These are phyloP conservation scores for Poeciliopsis turrubarensis DNA, from an alignment of 2,113 vertebrate genomes.

Conservation along the genomic window DNA sequence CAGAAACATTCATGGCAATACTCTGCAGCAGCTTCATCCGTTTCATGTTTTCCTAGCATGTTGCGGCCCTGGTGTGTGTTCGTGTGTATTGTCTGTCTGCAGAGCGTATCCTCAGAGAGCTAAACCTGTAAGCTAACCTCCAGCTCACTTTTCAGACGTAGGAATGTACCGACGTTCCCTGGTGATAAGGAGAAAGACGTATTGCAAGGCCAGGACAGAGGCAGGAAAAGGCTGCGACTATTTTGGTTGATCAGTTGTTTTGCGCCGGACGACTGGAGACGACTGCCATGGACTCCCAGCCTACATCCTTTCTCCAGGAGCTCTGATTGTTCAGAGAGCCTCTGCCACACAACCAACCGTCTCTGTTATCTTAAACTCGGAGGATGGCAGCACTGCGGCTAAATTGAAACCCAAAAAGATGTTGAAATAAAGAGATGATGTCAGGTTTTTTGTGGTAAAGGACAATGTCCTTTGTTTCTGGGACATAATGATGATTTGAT, in stretches of 20 bases:
- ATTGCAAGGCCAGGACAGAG: conserved; percentile 55
- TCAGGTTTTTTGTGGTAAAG: conserved; percentile 36
- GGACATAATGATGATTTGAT: conserved; percentile 38
- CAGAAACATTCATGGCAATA: no score
- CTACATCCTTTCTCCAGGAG: conserved; percentile 39
- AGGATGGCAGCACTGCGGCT: conserved; percentile 38
- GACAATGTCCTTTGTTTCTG: conserved; percentile 59
- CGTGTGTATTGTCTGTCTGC: no score
- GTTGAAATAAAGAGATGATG: conserved; percentile 58
- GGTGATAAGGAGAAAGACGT: conserved; percentile 63
- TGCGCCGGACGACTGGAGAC: conserved; percentile 55
- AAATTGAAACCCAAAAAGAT: conserved; percentile 32
- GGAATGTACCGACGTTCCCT: conserved; percentile 57
- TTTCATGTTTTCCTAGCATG: no score
- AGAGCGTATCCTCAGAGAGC: neutral
- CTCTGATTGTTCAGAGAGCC: conserved; percentile 49
- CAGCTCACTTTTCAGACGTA: conserved; percentile 21
- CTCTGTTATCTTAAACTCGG: conserved; percentile 56
- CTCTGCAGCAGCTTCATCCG: no score
- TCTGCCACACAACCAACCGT: conserved; percentile 8
- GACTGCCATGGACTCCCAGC: conserved; percentile 17
- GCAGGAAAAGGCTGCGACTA: conserved; percentile 75
- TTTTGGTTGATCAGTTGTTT: conserved; percentile 77
- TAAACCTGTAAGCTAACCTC: neutral
- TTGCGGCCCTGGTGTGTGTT: no score